Base-by-base conservation (phyloP, 2,888 invertebrate genomes). In the Hybos culiciformis region DNA sequence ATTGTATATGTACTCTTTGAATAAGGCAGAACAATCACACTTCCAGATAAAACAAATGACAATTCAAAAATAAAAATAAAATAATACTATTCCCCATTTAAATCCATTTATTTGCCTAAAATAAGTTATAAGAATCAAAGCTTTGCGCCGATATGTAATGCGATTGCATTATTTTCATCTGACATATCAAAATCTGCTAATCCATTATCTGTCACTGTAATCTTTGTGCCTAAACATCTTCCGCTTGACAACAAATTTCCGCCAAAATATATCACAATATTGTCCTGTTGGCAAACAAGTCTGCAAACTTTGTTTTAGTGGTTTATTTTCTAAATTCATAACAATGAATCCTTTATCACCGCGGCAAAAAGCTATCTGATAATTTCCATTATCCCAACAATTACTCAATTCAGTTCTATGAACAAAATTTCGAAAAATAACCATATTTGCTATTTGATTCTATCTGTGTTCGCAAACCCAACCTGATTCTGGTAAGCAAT, bases 391-490 rank as follows among this genome's bases (percentile, higher is more conserved):
- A 55, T 82, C 80, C 84, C 87, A 88, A 86, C 87, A 91, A 55
- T 74, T 71, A 23, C 67, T 69, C 0, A 81, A 2, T 0, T 54
- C 61, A 0, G 78, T 74, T 23, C 66, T 71, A 8, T 70, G 70
- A 0, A 76, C 84, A 0, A 70, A 72, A 55, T 84, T 85, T 48
- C 81, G 75, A 61, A 87, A 88, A 1, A 63, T 71, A 0, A 83
- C 79, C 87, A 88, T 87, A 49, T 77, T 74, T 67, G 67, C 79
- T 53, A 88, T 83, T 58, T 83, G 80, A 2, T 80, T 70, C 87
- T 87, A 88, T 21, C 88, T 73, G 63, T 90, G 83, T 62, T 91
- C 88, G 55, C 87, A 87, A 1, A 86, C 64, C 83, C 84, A 87
- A 3, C 83, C 85, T 51, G 75, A 75, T 15, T 32, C 31, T n/a